Base-by-base conservation (phyloP, 1,140 invertebrate genomes). In the Leptoteleia sp. region DNA sequence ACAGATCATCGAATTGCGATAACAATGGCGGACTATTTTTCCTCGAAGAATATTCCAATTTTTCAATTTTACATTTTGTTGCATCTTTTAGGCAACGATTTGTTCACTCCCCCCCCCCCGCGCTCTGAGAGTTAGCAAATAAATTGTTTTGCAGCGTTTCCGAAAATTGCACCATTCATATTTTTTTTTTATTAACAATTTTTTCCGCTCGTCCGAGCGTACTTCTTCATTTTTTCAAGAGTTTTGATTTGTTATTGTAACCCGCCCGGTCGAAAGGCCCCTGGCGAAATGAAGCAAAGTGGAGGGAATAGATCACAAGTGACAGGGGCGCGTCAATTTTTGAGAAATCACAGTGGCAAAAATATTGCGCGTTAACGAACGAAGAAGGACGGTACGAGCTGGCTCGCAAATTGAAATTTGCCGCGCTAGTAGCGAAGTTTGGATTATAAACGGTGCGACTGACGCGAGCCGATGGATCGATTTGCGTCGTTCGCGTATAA, bases 301-400 rank as follows among this genome's bases (percentile, higher is more conserved):
- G 48, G 38, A 48, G n/a, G 22, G 27, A 76, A 76, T 76, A 62
- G 42, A 76, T 68, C 73, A 76, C 55, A 50, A 48, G 38, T 76
- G 73, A 76, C 73, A 76, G 40, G 31, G 12, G 45, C 22, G 25
- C 40, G 33, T 76, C 64, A 76, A 65, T 77, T 77, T 77, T 71
- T 70, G 73, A 77, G 64, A 59, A 70, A 77, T 70, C 62, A 62
- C 29, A 68, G 64, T 68, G 7, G 16, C 33, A 59, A 48, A 64
- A 70, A 57, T 64, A 64, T 70, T 57, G 43, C 48, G 37, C 59
- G 75, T 47, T 77, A 76, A 70, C 64, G 73, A 76, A 76, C 31
- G 47, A 55, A 68, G 72, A 76, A 76, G 48, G 48, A 67, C 42
- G n/a, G 29, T 52, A 9, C 31, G 40, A 67, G 37, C 9, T 4